Evolutionary conservation across 2,888 invertebrate species (phyloP).

Genomic region (Folsomia manolachei): DNA sequence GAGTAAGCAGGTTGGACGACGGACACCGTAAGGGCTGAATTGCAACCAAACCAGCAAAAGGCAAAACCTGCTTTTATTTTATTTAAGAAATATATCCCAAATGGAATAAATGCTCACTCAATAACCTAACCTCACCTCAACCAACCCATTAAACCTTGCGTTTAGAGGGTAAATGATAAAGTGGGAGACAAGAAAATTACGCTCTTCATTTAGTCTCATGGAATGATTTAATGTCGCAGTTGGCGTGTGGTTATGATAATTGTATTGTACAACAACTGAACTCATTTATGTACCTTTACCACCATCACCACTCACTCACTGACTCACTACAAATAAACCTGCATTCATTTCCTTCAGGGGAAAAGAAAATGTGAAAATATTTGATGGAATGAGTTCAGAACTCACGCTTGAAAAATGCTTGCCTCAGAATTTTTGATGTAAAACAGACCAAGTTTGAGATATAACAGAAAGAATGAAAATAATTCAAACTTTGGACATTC

Average conservation of each 20-base stretch:
- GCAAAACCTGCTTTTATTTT: neutral
- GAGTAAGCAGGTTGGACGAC: no score
- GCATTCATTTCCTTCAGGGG: no score
- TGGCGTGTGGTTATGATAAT: neutral
- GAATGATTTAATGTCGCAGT: slow-evolving; percentile 7
- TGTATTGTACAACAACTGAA: no score
- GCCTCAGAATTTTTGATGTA: neutral
- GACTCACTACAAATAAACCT: no score
- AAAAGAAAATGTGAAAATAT: no score
- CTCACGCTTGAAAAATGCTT: no score
- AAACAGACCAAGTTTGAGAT: neutral
- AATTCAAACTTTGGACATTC: neutral
- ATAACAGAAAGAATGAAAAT: neutral
- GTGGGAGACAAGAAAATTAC: slow-evolving; percentile 1
- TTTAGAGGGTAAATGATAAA: neutral
- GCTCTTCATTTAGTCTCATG: neutral
- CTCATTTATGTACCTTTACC: no score
- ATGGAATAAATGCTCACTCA: neutral
- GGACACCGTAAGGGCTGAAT: neutral
- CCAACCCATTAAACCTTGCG: neutral
- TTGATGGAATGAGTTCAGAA: no score
- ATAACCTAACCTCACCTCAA: neutral
- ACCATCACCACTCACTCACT: no score
- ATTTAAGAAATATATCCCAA: neutral
- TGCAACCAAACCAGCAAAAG: neutral